Evolutionary conservation across 2,888 invertebrate genomes (phyloP), one percentile per base, ranked within the genome.

Genomic region (Machimus atricapillus): DNA sequence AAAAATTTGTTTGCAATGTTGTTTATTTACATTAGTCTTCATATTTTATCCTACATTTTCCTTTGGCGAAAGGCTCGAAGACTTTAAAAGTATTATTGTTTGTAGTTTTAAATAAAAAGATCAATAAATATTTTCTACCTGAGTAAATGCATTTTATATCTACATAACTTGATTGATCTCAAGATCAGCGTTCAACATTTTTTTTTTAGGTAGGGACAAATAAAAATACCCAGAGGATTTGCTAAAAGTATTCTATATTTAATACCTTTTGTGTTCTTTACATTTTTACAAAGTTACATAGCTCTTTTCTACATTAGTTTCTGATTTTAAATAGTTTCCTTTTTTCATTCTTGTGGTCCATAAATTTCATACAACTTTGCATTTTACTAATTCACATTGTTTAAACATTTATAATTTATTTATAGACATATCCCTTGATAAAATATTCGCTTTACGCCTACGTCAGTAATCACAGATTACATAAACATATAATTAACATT

Each of bases 1-100:
- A 91, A 92, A 1, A 95, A 97, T 91, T 93, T 97, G 78, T 90
- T 94, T 87, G 94, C 95, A 1, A 95, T 97, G 92, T 89, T 95
- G 77, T 90, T 94, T 8, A 93, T 97, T 1, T 96, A 96, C 91
- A 90, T 95, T 40, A 90, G 93, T 74, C 97, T 97, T 92, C 96
- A 97, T 91, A 90, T 95, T 8, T 91, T 97, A 19, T 97, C 95
- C 0, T 95, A 95, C 88, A 89, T 95, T 0, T 96, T 95, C 83
- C 93, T 97, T 3, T 94, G 95, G 92, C 93, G 94, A 82, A 93
- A 95, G 81, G 94, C 94, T 2, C 93, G 94, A 87, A 94, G 94
- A 92, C 94, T 94, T 93, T 88, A 43, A 86, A 76, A 83, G n/a
- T 27, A 46, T 27, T 81, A 46, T 27, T 43, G 1, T 23, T 23